These are phyloP conservation scores for Chrysochloris asiatica DNA, from an alignment of 2,113 vertebrate species.

Conservation along the genomic window DNA sequence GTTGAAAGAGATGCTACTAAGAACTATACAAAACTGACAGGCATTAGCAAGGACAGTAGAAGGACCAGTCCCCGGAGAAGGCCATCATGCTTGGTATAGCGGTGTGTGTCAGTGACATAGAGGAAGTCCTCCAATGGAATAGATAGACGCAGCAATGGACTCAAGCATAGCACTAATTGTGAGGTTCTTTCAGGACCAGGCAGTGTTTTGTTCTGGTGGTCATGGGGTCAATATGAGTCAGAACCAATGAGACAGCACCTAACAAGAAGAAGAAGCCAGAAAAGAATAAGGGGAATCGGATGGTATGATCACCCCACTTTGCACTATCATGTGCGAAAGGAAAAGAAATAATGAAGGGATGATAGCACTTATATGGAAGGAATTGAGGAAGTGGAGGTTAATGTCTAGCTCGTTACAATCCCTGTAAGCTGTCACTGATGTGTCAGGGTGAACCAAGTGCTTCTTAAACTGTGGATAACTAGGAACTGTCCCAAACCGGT, in stretches of 20 bases:
- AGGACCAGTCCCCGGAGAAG: too few relatives aligned
- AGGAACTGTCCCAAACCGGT: not conserved
- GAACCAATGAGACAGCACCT: too few relatives aligned
- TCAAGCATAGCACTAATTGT: too few relatives aligned
- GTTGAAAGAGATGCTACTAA: not conserved
- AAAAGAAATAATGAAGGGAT: not conserved
- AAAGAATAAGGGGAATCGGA: not conserved
- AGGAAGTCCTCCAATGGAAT: too few relatives aligned
- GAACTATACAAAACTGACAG: not conserved
- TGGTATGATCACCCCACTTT: not conserved
- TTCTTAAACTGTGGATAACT: not conserved
- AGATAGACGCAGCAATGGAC: too few relatives aligned
- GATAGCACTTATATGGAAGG: not conserved
- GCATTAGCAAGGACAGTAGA: too few relatives aligned
- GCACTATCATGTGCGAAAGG: not conserved
- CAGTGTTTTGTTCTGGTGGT: too few relatives aligned
- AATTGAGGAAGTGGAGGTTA: not conserved
- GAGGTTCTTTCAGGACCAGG: too few relatives aligned
- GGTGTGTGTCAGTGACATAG: too few relatives aligned
- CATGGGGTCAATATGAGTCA: too few relatives aligned
- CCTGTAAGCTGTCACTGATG: not conserved
- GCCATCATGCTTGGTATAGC: too few relatives aligned
- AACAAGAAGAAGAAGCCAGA: not conserved
- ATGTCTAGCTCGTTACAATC: not conserved
- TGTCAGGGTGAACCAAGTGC: not conserved